A percentile compares a stretch with the other conserved stretches of the same genome.
phyloP scores from a whole-genome alignment of 1,140 invertebrate genomes.

The Dufourea novaeangliae region DNA sequence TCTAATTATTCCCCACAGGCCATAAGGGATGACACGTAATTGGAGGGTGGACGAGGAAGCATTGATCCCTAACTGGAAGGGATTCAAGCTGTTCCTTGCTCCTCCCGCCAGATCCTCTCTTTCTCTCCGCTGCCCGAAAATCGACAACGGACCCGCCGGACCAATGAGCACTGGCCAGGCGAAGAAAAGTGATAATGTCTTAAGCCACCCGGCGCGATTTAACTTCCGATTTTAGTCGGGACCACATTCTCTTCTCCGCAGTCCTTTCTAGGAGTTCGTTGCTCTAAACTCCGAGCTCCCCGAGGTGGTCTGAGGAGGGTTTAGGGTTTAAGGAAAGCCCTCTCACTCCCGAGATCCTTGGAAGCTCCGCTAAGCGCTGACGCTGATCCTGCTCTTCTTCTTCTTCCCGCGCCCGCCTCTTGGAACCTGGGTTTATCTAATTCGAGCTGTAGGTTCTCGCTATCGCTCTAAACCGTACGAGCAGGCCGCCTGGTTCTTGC shows the following conservation, averaged over 20 bases:
- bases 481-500: background rate
- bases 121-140: constrained; percentile 23
- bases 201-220: constrained; percentile 78
- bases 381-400: constrained; percentile 78
- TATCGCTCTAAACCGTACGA: constrained; percentile 61
- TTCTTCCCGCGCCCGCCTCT: constrained; percentile 57
- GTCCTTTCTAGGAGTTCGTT: constrained; percentile 67
- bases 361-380: constrained; percentile 76
- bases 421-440: constrained; percentile 78
- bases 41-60: constrained; percentile 77
- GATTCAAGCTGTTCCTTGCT: constrained; percentile 66
- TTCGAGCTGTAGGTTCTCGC: constrained; percentile 74
- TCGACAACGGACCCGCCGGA: constrained; percentile 58
- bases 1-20: constrained; percentile 80
- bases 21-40: constrained; percentile 78
- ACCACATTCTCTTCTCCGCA: constrained; percentile 59
- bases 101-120: constrained; percentile 5
- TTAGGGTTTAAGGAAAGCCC: constrained; percentile 79
- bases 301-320: constrained; percentile 76
- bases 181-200: constrained; percentile 81
- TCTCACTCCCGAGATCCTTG: constrained; percentile 72
- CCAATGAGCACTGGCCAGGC: constrained; percentile 67
- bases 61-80: constrained; percentile 75
- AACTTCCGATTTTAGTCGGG: constrained; percentile 78
- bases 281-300: constrained; percentile 76